Base-by-base conservation (phyloP, 2,888 invertebrate species). In the Eucriotettix oculatus region DNA sequence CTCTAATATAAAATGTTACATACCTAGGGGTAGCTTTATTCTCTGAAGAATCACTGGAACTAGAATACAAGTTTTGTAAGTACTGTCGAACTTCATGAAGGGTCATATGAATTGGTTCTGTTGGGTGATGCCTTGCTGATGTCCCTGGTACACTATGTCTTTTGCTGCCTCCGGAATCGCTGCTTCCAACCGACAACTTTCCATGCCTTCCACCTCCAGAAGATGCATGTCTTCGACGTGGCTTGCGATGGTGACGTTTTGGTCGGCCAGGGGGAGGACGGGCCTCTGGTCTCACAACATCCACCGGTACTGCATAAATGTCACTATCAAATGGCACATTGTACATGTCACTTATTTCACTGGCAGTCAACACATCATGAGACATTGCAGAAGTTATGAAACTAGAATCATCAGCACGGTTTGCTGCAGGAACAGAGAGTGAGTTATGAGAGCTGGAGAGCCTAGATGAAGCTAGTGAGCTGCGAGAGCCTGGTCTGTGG, bases 341-440 rank as follows among this genome's bases (percentile, higher is more conserved):
- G 72, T 90, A 90, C 79, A 90, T 84, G 72, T 90, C 90, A 48
- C 84, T 83, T 62, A 89, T 89, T 69, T 87, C 86, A 64, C 84
- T 82, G n/a, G 85, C 82, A 64, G 84, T 79, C 48, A 90, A 76
- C 2, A 88, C 86, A 69, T 90, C 90, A 69, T 90, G 90, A 1
- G 90, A 90, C 77, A 90, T 90, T 43, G 90, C 90, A 70, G 90
- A 90, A 1, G 90, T 90, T 65, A 90, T 90, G 71, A 90, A 90
- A 69, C 84, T 88, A 17, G 90, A 90, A 71, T 90, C 90, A 69
- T 90, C 90, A 1, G 81, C 84, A 73, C 85, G 86, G 68, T 87
- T 85, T 62, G 85, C 81, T 17, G 82, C 80, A 16, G 80, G 78
- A 53, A 81, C 77, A 64, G 86, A 83, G 62, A 90, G 77, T 1